Conservation (phyloP, 2,888 invertebrate species). For the Cheilosia vulpina region DNA sequence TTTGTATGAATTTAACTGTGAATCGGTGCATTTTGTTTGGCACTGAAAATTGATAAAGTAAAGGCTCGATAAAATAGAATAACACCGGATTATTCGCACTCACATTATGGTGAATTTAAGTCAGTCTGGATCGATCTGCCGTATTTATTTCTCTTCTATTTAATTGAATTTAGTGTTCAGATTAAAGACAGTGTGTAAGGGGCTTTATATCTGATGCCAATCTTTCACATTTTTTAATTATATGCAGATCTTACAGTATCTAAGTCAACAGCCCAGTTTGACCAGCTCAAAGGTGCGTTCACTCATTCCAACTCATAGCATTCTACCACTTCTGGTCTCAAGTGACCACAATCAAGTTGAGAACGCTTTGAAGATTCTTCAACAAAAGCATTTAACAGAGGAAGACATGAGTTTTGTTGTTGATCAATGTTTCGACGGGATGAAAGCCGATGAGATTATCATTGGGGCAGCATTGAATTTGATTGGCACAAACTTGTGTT, state of each 20-base stretch:
- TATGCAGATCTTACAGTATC: slow-evolving; percentile 36
- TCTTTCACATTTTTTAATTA: slow-evolving; percentile 1
- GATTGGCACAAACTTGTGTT: slow-evolving; percentile 28
- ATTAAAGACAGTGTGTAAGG: background rate
- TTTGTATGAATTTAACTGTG: no score
- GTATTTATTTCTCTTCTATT: no score
- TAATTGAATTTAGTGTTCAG: background rate
- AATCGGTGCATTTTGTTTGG: background rate
- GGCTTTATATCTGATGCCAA: background rate
- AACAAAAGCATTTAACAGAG: slow-evolving; percentile 31
- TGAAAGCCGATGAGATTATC: slow-evolving; percentile 27
- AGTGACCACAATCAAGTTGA: slow-evolving; percentile 57
- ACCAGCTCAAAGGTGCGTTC: slow-evolving; percentile 16
- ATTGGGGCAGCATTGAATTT: slow-evolving; percentile 50
- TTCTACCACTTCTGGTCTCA: slow-evolving; percentile 50
- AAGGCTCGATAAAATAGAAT: no score
- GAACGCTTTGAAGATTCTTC: slow-evolving; percentile 45
- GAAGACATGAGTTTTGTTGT: slow-evolving; percentile 53
- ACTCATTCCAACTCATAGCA: slow-evolving; percentile 19
- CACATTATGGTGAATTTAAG: no score
- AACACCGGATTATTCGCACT: no score
- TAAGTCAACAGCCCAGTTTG: slow-evolving; percentile 28
- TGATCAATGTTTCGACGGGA: slow-evolving; percentile 27
- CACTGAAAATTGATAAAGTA: no score
- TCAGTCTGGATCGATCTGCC: no score